Evolutionary conservation across 2,888 invertebrate genomes (phyloP), one percentile per base, ranked within the genome.

Genomic region (Brenthis ino): DNA sequence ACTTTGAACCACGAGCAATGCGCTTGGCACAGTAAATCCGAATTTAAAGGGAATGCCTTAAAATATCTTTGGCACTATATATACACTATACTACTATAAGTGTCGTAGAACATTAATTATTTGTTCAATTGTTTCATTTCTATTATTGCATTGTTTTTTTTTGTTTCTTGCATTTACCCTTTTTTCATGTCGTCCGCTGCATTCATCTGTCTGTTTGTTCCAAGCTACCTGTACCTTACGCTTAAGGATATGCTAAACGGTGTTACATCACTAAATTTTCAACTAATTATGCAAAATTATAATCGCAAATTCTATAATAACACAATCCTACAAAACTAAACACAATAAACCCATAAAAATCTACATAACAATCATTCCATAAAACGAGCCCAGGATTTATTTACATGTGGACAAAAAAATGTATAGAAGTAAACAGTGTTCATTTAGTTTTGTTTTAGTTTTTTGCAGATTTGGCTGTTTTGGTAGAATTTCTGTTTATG

Each of bases 191-290:
- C 53, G 56, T 60, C 70, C 68, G 55, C 64, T 63, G 56, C 67
- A 8, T 72, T 68, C 69, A 69, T 77, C 77, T 77, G 75, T 76
- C 74, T 77, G 76, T 74, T 75, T 65, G 72, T 72, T 72, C 77
- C 73, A 65, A 67, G 74, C 74, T 75, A 75, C 75, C 75, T 74
- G 67, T 70, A 28, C 28, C 28, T 28, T 28, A 28, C 28, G 28
- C 68, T 71, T 66, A 56, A 68, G 63, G 68, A 51, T 54, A n/a
- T 51, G 64, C 57, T 65, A 65, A 64, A 67, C 43, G 43, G 43
- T 13, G 53, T 57, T 24, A 68, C 20, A 53, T 28, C 24, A 50
- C 57, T 65, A 11, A 61, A 43, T 13, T 43, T 12, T 64, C 28
- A 60, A 51, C 56, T 53, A 57, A 57, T 55, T 48, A 6, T n/a